Conservation (phyloP, 1,140 invertebrate genomes). For the Drosophila eugracilis region DNA sequence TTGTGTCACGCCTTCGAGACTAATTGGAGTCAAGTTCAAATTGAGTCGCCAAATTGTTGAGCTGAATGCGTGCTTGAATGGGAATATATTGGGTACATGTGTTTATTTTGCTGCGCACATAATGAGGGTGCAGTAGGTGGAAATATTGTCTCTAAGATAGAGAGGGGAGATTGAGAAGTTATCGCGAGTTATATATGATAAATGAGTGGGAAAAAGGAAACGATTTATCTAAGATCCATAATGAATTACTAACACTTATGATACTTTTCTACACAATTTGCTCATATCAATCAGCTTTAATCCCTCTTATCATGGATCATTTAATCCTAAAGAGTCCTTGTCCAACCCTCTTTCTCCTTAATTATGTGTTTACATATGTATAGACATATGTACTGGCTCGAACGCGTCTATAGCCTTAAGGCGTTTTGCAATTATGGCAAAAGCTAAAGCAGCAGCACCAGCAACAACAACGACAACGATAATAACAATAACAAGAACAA, state of each 20-base stretch:
- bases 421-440: conserved; percentile 61
- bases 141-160: conserved; percentile 8
- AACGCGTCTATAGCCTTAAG: conserved; percentile 46
- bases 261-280: not conserved
- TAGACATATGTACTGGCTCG: conserved; percentile 13
- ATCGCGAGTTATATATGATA: no score
- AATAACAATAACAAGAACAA: conserved; percentile 5
- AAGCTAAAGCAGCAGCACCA: conserved; percentile 29
- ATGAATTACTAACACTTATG: no score
- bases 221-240: no score
- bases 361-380: conserved; percentile 23
- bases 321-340: conserved; percentile 1
- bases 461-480: conserved; percentile 9
- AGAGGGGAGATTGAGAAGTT: not conserved
- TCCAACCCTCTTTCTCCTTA: conserved; percentile 18
- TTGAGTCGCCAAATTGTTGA: conserved; percentile 28
- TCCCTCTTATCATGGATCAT: conserved; percentile 8
- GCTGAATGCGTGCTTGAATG: conserved; percentile 12
- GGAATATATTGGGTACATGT: conserved; percentile 11
- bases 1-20: conserved; percentile 19
- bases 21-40: conserved; percentile 42
- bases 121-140: conserved; percentile 30
- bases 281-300: not conserved
- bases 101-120: conserved; percentile 35
- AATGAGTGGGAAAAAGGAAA: no score